phyloP scores from a whole-genome alignment of 2,797 vertebrate species.

The Sebastolobus altivelis region DNA sequence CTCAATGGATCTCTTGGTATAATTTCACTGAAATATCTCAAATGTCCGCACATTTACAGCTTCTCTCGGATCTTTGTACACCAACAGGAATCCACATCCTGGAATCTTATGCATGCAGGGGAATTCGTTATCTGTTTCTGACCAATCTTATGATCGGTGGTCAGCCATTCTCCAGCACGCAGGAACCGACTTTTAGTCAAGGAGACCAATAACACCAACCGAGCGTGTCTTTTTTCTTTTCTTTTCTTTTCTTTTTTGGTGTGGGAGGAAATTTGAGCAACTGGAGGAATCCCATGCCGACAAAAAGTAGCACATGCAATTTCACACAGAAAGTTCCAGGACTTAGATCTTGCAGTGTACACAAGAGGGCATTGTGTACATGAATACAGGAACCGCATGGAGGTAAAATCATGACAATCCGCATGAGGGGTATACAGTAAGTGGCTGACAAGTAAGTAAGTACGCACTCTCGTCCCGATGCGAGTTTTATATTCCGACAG shows the following conservation, averaged over 20 bases:
- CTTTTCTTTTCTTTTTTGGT: neutral
- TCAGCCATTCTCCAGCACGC: neutral
- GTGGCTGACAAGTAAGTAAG: conserved; percentile 42
- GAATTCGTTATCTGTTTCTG: neutral
- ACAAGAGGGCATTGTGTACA: conserved; percentile 1
- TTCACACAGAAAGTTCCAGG: conserved; percentile 12
- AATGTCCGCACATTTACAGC: neutral
- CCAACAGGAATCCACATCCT: neutral
- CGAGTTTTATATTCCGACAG: conserved; percentile 25
- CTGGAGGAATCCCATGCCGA: neutral
- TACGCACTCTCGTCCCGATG: neutral
- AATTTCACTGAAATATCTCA: neutral
- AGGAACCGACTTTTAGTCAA: conserved; percentile 13
- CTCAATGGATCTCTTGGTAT: neutral
- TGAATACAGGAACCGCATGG: conserved; percentile 9
- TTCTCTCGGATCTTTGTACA: neutral
- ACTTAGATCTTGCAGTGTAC: conserved; percentile 1
- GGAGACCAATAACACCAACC: neutral
- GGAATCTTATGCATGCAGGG: neutral
- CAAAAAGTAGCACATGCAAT: neutral
- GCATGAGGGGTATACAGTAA: conserved; percentile 15
- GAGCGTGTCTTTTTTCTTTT: conserved; percentile 13
- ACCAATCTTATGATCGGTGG: neutral
- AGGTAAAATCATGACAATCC: conserved; percentile 29
- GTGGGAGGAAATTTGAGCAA: conserved; percentile 18